Conservation (phyloP, 2,888 invertebrate genomes). For the Lycia hirtaria region DNA sequence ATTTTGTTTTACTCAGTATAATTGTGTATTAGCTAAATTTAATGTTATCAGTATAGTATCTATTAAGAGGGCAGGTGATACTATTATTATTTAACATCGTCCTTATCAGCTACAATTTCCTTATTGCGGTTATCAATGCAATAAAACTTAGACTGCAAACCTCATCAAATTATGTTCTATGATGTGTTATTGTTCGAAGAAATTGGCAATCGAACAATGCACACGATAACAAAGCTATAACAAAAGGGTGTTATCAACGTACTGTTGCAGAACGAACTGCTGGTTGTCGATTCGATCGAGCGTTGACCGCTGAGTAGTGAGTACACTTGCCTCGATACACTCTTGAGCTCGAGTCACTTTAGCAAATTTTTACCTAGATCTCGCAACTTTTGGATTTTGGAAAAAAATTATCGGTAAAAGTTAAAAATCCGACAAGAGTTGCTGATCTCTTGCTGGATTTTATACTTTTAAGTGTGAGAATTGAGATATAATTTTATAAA, state of each 20-base stretch:
- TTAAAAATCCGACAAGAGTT: too few relatives aligned
- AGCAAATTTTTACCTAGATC: too few relatives aligned
- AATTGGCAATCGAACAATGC: conserved; percentile 47
- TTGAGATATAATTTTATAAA: too few relatives aligned
- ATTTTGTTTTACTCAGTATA: not conserved
- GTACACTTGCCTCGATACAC: conserved; percentile 69
- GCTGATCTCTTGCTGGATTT: too few relatives aligned
- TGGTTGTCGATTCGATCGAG: conserved; percentile 47
- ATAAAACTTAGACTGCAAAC: conserved; percentile 29
- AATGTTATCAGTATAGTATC: not conserved
- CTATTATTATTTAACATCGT: not conserved
- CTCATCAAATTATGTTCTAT: conserved; percentile 46
- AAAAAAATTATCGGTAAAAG: too few relatives aligned
- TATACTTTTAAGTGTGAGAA: too few relatives aligned
- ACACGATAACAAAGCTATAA: conserved; percentile 57
- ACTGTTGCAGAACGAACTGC: conserved; percentile 61
- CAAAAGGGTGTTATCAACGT: conserved; percentile 70
- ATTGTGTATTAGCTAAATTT: too few relatives aligned
- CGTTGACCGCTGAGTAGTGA: conserved; percentile 75
- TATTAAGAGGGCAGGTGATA: not conserved
- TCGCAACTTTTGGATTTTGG: too few relatives aligned
- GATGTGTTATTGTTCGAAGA: conserved; percentile 40
- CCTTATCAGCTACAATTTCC: conserved; percentile 19
- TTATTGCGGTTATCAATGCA: conserved; percentile 26
- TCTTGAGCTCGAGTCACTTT: too few relatives aligned